Evolutionary conservation across 2,113 vertebrate species (phyloP).

Genomic region (Takifugu flavidus): DNA sequence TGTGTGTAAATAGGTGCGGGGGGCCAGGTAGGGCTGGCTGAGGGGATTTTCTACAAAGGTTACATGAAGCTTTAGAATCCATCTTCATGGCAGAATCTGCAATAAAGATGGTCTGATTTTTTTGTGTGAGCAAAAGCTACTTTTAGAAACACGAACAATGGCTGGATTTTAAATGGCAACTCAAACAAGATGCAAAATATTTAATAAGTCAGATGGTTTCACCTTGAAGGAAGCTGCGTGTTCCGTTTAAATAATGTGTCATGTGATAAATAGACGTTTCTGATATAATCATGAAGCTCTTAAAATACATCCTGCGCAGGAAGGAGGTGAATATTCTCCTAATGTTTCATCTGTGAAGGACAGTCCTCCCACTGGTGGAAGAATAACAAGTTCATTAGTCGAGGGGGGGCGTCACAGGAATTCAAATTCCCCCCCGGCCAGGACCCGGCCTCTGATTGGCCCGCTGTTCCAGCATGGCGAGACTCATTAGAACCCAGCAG

Average conservation of each 20-base stretch:
- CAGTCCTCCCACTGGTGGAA: constrained; percentile 76
- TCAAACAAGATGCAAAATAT: neutral
- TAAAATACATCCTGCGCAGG: constrained; percentile 1
- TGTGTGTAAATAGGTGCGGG: constrained; percentile 70
- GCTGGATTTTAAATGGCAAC: too few species aligned
- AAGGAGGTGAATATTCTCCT: constrained; percentile 45
- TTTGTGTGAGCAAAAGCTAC: neutral
- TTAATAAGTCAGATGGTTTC: neutral
- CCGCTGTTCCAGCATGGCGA: constrained; percentile 90
- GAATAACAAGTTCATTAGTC: constrained; percentile 99
- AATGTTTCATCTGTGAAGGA: constrained; percentile 63
- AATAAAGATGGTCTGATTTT: constrained; percentile 50
- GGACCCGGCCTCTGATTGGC: constrained; percentile 85
- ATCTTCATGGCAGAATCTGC: constrained; percentile 51
- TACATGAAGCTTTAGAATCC: constrained; percentile 59
- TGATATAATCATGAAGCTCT: constrained; percentile 28
- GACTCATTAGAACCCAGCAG: constrained; percentile 99
- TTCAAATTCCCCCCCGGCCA: constrained; percentile 91
- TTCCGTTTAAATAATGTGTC: neutral
- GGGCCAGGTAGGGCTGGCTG: constrained; percentile 39
- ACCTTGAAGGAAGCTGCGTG: neutral
- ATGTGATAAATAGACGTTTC: constrained; percentile 2
- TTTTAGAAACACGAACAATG: constrained; percentile 45
- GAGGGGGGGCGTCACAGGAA: constrained; percentile 85
- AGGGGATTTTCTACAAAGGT: constrained; percentile 52